phyloP scores from a whole-genome alignment of 2,888 invertebrate genomes.

The Hypselothyrea guttata region DNA sequence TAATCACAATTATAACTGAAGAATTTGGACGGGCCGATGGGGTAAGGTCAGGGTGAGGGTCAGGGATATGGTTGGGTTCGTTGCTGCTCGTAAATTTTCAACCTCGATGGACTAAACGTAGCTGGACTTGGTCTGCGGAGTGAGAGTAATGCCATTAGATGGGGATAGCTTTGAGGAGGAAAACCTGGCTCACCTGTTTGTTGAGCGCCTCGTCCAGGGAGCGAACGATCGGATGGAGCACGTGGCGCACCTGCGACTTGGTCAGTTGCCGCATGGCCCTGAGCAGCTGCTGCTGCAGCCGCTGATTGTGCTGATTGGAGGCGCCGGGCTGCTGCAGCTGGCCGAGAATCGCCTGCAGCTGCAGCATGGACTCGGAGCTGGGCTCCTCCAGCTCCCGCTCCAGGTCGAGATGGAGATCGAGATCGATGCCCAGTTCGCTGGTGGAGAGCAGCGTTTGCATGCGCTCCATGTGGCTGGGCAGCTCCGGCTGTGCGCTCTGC shows the following conservation, averaged over 20 bases:
- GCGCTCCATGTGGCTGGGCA: constrained; percentile 53
- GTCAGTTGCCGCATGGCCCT: constrained; percentile 75
- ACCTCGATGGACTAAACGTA: too few relatives aligned
- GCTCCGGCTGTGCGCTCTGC: constrained; percentile 17
- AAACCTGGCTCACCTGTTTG: constrained; percentile 39
- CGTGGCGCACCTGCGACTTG: constrained; percentile 64
- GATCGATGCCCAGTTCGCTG: constrained; percentile 31
- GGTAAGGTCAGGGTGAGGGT: too few relatives aligned
- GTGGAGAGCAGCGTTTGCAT: constrained; percentile 27
- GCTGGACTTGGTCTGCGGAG: too few relatives aligned
- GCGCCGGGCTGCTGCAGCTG: constrained; percentile 23
- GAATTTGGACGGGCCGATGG: too few relatives aligned
- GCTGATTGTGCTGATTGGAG: constrained; percentile 23
- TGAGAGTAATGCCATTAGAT: too few relatives aligned
- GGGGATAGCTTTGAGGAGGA: too few relatives aligned
- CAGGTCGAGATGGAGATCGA: neutral
- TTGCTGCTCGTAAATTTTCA: too few relatives aligned
- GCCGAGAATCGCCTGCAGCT: too few relatives aligned
- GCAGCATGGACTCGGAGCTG: too few relatives aligned
- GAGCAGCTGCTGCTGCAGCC: constrained; percentile 58
- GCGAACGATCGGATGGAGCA: constrained; percentile 70
- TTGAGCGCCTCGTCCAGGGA: constrained; percentile 55
- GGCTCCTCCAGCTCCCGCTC: constrained; percentile 16
- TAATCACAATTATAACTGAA: too few relatives aligned
- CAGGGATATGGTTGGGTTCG: too few relatives aligned